Base-by-base conservation (phyloP, 2,797 vertebrate genomes). In the Macropodus opercularis region DNA sequence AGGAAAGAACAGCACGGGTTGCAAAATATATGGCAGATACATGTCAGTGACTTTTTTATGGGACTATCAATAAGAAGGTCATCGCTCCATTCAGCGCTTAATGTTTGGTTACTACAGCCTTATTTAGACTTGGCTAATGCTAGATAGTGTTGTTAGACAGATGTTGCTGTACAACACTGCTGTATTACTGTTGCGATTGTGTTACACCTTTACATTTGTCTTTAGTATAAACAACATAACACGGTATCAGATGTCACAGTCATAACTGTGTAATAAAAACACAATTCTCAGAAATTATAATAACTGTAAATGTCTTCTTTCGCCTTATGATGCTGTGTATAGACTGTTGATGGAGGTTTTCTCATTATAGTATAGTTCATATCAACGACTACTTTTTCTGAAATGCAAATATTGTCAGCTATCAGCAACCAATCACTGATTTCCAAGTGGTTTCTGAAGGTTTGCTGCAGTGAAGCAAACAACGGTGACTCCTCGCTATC, bases 391-490 rank as follows among this genome's bases (percentile, higher is more conserved):
- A 4, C n/a, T 14, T 52, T 32, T 58, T 54, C 39, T 63, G 62
- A 63, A 48, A 59, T 44, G 53, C 75, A 65, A 78, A 76, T 66
- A 72, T 68, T 66, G 41, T 8, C 66, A 57, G 14, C 24, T 40
- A 58, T 55, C 26, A 26, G 8, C 2, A 9, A 10, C 9, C 27
- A 73, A 55, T 63, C 18, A 51, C 24, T 55, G 26, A 59, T 58
- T 67, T 18, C 23, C 12, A 35, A 15, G 61, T 51, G 65, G 52
- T 63, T 66, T 68, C n/a, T 59, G 47, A 47, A 41, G 42, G 53
- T 59, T 69, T 41, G 53, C 63, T 54, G 71, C 22, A 56, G 52
- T 81, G 85, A 81, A 54, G 59, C 76, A 82, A 86, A 83, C 75
- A 84, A 73, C 50, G 19, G 49, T 32, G 32, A 60, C 75, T 87